Evolutionary conservation across 2,113 vertebrate species (phyloP), one percentile per base, ranked within the genome.

Genomic region (Dolichotis patagonum): DNA sequence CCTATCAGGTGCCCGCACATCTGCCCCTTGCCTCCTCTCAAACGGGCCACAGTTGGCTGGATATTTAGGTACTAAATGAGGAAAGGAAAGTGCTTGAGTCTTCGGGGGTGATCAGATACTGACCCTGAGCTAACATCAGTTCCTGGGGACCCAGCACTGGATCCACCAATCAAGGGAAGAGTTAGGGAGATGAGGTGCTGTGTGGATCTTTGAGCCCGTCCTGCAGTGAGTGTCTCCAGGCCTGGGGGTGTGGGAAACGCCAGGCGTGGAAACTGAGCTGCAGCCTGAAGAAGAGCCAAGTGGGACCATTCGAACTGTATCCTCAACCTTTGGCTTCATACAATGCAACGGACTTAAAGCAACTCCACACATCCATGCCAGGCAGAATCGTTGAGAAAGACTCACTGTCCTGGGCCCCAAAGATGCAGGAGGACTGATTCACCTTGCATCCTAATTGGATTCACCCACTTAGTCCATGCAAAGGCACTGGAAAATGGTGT

Each of bases 401-500:
- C 19, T 41, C 67, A 81, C 22, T 22, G 24, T 35, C 26, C 24
- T 24, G 69, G 24, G 38, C 89, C 24, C n/a, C 4, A 91, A 91
- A 85, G 56, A 60, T 13, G n/a, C 22, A 46, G 17, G 10, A 82
- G 30, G 2, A 30, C 24, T 71, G 43, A 81, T 85, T 73, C n/a
- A 63, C 46, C 32, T 65, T 7, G 5, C 63, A 69, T 38, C 14
- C 1, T 65, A 38, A 77, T 5, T 46, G 60, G 69, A 63, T 24
- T 77, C 86, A 88, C 75, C 4, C 13, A 75, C 58, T 90, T 73
- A 54, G 11, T 90, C 28, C 77, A 63, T 17, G 14, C 22, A 56
- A 81, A 87, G 28, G 24, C 28, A 71, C 94, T 91, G 62, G 92
- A 43, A 95, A 85, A 90, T 75, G 26, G 62, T 77, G 26, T 52